Evolutionary conservation across 2,888 invertebrate genomes (phyloP).

Genomic region (Tinea semifulvella): DNA sequence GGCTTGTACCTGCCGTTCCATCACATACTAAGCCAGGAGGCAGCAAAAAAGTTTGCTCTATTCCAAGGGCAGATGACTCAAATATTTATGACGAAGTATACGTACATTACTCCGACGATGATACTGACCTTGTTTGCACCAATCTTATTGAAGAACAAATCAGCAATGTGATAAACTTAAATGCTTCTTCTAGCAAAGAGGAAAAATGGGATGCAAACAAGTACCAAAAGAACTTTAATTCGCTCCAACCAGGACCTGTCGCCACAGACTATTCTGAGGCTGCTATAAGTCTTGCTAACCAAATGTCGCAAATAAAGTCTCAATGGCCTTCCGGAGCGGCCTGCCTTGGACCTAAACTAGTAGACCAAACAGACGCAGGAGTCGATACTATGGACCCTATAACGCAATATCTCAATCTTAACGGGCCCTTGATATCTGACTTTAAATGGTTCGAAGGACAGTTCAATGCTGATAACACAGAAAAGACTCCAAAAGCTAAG

Average conservation of each 20-base stretch:
- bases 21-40: constrained; percentile 61
- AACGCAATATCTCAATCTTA: constrained; percentile 51
- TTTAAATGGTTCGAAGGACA: constrained; percentile 56
- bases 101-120: constrained; percentile 68
- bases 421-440: constrained; percentile 55
- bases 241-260: constrained; percentile 34
- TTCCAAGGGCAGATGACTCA: constrained; percentile 43
- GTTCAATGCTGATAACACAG: constrained; percentile 35
- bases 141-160: constrained; percentile 56
- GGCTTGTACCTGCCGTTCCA: constrained; percentile 51
- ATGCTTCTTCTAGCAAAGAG: constrained; percentile 57
- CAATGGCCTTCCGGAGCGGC: constrained; percentile 52
- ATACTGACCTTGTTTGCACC: constrained; percentile 60
- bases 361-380: constrained; percentile 48
- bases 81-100: constrained; percentile 57
- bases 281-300: constrained; percentile 49
- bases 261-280: constrained; percentile 45
- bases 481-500: constrained; percentile 40
- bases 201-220: constrained; percentile 51
- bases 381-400: constrained; percentile 44
- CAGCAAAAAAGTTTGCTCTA: constrained; percentile 56
- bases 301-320: constrained; percentile 51
- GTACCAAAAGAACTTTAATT: constrained; percentile 46
- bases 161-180: constrained; percentile 62
- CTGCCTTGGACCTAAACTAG: constrained; percentile 49